phyloP scores from a whole-genome alignment of 2,888 invertebrate species.

The Polyommatus iphigenia region DNA sequence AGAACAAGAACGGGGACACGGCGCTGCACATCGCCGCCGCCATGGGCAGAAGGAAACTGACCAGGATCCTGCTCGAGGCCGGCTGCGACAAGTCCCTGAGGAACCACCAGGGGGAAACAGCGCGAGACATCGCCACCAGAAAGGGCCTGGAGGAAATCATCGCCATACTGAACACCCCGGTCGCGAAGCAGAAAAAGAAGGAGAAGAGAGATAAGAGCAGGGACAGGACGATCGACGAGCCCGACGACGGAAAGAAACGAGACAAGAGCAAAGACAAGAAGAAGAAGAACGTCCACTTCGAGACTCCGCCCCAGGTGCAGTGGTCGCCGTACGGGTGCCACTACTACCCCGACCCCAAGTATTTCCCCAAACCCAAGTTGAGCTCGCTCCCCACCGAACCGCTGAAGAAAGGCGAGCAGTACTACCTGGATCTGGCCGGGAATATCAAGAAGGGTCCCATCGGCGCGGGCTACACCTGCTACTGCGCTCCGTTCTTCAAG shows the following conservation, averaged over 20 bases:
- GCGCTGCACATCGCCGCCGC: slow-evolving; percentile 96
- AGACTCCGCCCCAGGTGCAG: slow-evolving; percentile 70
- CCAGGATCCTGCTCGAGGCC: slow-evolving; percentile 93
- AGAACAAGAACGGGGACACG: slow-evolving; percentile 98
- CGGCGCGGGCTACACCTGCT: slow-evolving; percentile 95
- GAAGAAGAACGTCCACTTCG: slow-evolving; percentile 79
- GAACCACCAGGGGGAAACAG: slow-evolving; percentile 94
- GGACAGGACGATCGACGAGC: slow-evolving; percentile 78
- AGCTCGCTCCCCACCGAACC: slow-evolving; percentile 93
- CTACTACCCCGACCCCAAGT: slow-evolving; percentile 91
- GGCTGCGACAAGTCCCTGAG: slow-evolving; percentile 84
- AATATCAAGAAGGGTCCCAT: slow-evolving; percentile 97
- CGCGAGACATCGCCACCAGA: slow-evolving; percentile 92
- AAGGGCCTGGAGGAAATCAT: slow-evolving; percentile 93
- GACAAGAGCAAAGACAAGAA: slow-evolving; percentile 72
- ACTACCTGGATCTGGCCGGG: slow-evolving; percentile 95
- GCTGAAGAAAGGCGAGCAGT: slow-evolving; percentile 92
- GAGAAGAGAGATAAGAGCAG: slow-evolving; percentile 72
- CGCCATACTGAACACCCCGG: slow-evolving; percentile 84
- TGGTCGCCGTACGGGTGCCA: slow-evolving; percentile 97
- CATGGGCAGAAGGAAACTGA: slow-evolving; percentile 94
- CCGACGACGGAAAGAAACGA: slow-evolving; percentile 67
- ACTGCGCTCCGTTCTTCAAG: slow-evolving; percentile 94
- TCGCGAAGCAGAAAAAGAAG: slow-evolving; percentile 72
- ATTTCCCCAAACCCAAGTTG: slow-evolving; percentile 91